phyloP scores from a whole-genome alignment of 2,113 vertebrate species.

The Psilopsiagon aymara region DNA sequence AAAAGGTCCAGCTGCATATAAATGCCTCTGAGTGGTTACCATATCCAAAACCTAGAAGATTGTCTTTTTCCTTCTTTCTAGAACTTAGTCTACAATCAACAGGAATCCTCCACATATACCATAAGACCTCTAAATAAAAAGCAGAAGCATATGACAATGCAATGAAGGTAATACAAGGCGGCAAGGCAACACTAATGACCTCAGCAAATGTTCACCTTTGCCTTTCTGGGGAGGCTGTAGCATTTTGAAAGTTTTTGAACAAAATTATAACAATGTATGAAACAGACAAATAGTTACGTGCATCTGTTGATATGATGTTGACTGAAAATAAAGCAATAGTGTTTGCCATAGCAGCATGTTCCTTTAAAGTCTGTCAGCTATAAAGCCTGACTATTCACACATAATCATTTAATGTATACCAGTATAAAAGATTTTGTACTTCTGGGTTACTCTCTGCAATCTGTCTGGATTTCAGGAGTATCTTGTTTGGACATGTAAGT shows the following conservation, averaged over 20 bases:
- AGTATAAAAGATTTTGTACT: not conserved
- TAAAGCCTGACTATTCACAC: not conserved
- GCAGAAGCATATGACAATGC: not conserved
- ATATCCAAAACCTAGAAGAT: conserved; percentile 23
- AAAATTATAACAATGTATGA: not conserved
- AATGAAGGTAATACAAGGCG: not conserved
- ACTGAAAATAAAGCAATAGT: not conserved
- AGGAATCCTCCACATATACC: not conserved
- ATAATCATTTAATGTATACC: not conserved
- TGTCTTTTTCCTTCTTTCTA: conserved; percentile 6
- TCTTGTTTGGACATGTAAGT: conserved; percentile 23
- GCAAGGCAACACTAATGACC: not conserved
- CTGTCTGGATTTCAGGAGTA: not conserved
- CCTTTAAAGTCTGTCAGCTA: not conserved
- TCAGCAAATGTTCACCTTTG: not conserved
- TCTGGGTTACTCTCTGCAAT: not conserved
- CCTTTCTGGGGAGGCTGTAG: not conserved
- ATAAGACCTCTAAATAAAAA: not conserved
- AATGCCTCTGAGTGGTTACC: not conserved
- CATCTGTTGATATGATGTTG: not conserved
- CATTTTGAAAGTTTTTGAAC: not conserved
- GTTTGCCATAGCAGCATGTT: not conserved
- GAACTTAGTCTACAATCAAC: not conserved
- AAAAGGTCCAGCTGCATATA: conserved; percentile 46
- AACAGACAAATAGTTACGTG: not conserved